Evolutionary conservation across 2,888 invertebrate genomes (phyloP), one percentile per base, ranked within the genome.

Genomic region (Drosophila picticornis): DNA sequence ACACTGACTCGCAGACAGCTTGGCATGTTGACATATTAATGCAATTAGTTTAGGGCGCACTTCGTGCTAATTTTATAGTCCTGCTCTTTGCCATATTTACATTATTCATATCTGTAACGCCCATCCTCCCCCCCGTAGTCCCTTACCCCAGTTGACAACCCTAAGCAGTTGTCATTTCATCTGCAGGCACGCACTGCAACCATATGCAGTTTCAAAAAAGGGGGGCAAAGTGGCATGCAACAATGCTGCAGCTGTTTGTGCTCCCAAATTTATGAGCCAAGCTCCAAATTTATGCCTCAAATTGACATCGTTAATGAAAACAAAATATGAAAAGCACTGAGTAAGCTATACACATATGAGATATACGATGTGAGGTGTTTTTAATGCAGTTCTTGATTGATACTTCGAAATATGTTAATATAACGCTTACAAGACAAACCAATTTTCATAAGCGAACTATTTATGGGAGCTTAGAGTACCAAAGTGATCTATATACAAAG

Each of bases 11-110:
- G 32, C 56, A 69, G 71, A 70, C 84, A 77, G 52, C 61, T 34
- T 61, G 61, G 72, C 77, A 80, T 90, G 88, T 84, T 87, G 87
- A 87, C 90, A 87, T 87, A 87, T 87, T 90, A 87, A 89, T 90
- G 90, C 90, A 87, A 87, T 87, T 87, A 87, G 90, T 89, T 84
- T 76, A 50, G 85, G 83, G 71, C 75, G 77, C 67, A 71, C 68
- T 73, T 70, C 59, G 82, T 89, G 90, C 87, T 87, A 87, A 87
- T 90, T 87, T 87, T 89, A 89, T 77, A 80, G 74, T 72, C 52
- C 66, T 67, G 63, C 80, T 74, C 83, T 67, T 61, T 69, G 72
- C 72, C 64, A 52, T 72, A 70, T 81, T 72, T 66, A 81, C 82
- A 81, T 78, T 68, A 78, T 78, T 81, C 84, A 81, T 84, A 82